A percentile compares a stretch with the other conserved stretches of the same genome.
phyloP scores from a whole-genome alignment of 30 jellyfish, hydroid and myxozoan genomes.

The Pseudorhiza aurosa region DNA sequence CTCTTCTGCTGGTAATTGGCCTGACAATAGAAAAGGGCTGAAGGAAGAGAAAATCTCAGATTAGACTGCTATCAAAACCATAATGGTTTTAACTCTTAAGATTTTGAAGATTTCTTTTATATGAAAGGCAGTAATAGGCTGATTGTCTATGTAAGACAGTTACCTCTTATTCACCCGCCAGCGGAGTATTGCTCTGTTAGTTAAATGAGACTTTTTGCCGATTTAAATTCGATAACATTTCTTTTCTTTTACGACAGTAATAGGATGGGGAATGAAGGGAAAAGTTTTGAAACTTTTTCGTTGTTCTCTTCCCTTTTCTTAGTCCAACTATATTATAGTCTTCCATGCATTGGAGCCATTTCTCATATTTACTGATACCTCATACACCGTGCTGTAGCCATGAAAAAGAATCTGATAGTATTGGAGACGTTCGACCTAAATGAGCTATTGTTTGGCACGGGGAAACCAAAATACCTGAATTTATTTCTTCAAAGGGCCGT shows the following conservation, averaged over 20 bases:
- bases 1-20: constrained; percentile 61
- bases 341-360: too few species aligned
- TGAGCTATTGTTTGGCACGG: too few species aligned
- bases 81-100: neutral
- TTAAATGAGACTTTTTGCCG: neutral
- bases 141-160: neutral
- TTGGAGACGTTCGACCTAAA: too few species aligned
- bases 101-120: neutral
- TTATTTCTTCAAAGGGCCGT: too few species aligned
- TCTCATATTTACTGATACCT: too few species aligned
- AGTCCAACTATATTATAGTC: too few species aligned
- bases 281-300: too few species aligned
- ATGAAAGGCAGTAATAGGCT: neutral
- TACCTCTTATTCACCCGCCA: neutral
- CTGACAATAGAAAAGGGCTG: constrained; percentile 37
- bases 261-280: neutral
- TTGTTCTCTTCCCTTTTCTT: too few species aligned
- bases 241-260: neutral
- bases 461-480: too few species aligned
- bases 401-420: too few species aligned
- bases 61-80: neutral
- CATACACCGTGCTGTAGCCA: too few species aligned
- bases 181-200: neutral
- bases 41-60: constrained; percentile 74
- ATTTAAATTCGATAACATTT: neutral